Percentiles rank a stretch among this genome's conserved stretches.
Evolutionary conservation across 1,140 invertebrate genomes (phyloP).

Genomic region (Drosophila saltans): DNA sequence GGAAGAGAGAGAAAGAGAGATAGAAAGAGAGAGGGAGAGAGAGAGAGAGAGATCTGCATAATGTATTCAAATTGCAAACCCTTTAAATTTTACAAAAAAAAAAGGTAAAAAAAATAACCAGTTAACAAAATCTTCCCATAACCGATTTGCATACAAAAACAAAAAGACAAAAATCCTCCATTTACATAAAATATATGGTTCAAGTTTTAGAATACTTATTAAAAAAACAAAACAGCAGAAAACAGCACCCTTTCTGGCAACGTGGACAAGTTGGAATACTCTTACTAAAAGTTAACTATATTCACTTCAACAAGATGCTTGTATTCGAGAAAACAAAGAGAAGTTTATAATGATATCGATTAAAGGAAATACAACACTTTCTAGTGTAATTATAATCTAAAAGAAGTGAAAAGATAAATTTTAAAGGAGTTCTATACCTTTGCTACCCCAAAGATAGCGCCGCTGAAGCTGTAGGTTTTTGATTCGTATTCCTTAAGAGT

Average conservation of each 20-base stretch:
- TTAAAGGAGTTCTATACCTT: too few relatives aligned
- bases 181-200: slow-evolving; percentile 47
- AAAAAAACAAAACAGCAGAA: slow-evolving; percentile 12
- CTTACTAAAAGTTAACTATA: neutral
- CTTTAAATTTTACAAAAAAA: neutral
- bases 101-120: slow-evolving; percentile 5
- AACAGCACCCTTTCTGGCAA: slow-evolving; percentile 5
- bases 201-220: neutral
- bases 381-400: too few relatives aligned
- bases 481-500: too few relatives aligned
- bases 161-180: slow-evolving; percentile 6
- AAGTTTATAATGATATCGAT: too few relatives aligned
- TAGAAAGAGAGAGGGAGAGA: neutral
- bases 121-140: slow-evolving; percentile 29
- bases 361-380: too few relatives aligned
- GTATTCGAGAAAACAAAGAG: too few relatives aligned
- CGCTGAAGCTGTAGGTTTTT: too few relatives aligned
- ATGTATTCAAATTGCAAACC: slow-evolving; percentile 11
- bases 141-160: slow-evolving; percentile 57
- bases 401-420: too few relatives aligned
- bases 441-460: too few relatives aligned
- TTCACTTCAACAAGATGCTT: too few relatives aligned
- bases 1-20: neutral
- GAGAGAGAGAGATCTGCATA: neutral
- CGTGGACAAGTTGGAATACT: slow-evolving; percentile 28